These are phyloP conservation scores for Druon quercuslanigerum DNA, from an alignment of 1,140 invertebrate species.

Conservation along the genomic window DNA sequence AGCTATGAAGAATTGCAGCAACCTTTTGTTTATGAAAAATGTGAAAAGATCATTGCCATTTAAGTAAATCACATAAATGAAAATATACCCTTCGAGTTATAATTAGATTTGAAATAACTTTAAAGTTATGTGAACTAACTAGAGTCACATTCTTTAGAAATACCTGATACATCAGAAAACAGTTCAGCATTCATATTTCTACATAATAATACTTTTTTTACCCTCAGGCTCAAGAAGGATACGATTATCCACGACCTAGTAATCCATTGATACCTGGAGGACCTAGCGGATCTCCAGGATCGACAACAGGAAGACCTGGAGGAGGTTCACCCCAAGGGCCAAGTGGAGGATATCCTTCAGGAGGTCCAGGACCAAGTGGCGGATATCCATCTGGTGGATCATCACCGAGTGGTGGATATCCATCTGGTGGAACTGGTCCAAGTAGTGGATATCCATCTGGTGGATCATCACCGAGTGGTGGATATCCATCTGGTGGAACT, in stretches of 20 bases:
- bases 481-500: too few relatives aligned
- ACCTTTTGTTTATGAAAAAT: constrained; percentile 29
- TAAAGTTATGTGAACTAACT: neutral
- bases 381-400: constrained; percentile 37
- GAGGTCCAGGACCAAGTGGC: neutral
- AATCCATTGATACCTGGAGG: constrained; percentile 63
- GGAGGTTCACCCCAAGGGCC: constrained; percentile 48
- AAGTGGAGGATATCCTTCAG: constrained; percentile 14
- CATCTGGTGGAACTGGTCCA: constrained; percentile 38
- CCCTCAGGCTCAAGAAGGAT: constrained; percentile 68
- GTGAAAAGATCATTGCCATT: constrained; percentile 11
- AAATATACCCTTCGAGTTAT: constrained; percentile 2
- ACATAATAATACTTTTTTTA: constrained; percentile 33
- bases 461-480: neutral
- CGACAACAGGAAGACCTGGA: constrained; percentile 39
- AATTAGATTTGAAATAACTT: constrained; percentile 13
- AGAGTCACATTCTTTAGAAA: neutral
- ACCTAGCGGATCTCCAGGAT: constrained; percentile 39
- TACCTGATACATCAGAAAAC: neutral
- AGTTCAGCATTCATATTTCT: constrained; percentile 18
- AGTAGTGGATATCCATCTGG: constrained; percentile 14
- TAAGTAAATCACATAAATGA: neutral
- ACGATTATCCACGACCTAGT: constrained; percentile 65
- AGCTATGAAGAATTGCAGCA: neutral
- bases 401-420: constrained; percentile 22